These are phyloP conservation scores for Puma concolor DNA, from an alignment of 2,113 vertebrate species.

Conservation along the genomic window DNA sequence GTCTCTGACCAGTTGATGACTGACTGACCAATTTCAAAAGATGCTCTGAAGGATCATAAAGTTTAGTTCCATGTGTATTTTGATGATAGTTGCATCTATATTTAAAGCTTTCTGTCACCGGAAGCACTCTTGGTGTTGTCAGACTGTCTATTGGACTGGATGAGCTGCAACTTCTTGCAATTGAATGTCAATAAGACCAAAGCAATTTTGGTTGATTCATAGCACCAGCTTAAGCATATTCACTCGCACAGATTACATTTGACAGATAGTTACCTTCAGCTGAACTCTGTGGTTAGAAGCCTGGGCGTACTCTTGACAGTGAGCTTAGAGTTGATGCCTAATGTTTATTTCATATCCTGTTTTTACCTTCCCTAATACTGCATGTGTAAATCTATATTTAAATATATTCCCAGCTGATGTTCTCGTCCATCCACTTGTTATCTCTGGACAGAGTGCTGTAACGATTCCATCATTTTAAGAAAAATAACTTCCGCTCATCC, in stretches of 20 bases:
- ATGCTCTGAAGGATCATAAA: conserved; percentile 78
- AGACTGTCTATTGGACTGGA: conserved; percentile 87
- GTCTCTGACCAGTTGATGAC: conserved; percentile 72
- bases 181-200: conserved; percentile 91
- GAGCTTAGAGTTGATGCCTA: conserved; percentile 88
- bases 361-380: conserved; percentile 84
- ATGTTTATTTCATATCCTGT: conserved; percentile 91
- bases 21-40: conserved; percentile 78
- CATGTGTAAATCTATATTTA: conserved; percentile 86
- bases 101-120: conserved; percentile 88
- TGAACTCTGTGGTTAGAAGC: conserved; percentile 89
- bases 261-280: conserved; percentile 91
- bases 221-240: conserved; percentile 89
- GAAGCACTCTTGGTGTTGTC: conserved; percentile 86
- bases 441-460: conserved; percentile 76
- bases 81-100: conserved; percentile 88
- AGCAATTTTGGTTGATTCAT: conserved; percentile 90
- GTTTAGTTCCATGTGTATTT: conserved; percentile 82
- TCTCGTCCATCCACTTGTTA: conserved; percentile 80
- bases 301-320: conserved; percentile 87
- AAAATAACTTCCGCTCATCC: background rate
- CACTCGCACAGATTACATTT: conserved; percentile 88
- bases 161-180: conserved; percentile 87
- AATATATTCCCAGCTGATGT: conserved; percentile 85
- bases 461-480: conserved; percentile 78